A percentile compares a stretch with the other conserved stretches of the same genome.
These are phyloP conservation scores for Candidula unifasciata DNA, from an alignment of 2,888 invertebrate species.

Conservation along the genomic window DNA sequence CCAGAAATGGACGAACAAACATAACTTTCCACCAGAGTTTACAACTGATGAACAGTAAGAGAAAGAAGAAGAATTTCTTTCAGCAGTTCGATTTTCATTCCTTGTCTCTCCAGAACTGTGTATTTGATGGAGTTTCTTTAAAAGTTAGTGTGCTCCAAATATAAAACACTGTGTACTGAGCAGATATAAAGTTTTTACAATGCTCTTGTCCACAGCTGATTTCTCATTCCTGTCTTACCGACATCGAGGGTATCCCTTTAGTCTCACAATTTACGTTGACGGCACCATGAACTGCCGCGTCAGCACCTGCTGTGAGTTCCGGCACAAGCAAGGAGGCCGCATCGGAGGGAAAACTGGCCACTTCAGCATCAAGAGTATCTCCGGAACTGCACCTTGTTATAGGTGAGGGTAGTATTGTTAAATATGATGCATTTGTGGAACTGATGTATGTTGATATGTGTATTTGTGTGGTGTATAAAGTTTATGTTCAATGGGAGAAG, in stretches of 20 bases:
- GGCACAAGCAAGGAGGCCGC: constrained; percentile 74
- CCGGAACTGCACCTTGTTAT: constrained; percentile 73
- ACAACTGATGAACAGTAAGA: too few species aligned
- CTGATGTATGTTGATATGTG: not conserved
- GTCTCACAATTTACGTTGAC: constrained; percentile 78
- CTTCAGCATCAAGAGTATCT: constrained; percentile 76
- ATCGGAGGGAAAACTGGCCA: constrained; percentile 78
- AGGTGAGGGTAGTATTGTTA: constrained; percentile 64
- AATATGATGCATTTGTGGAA: not conserved
- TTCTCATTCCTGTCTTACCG: constrained; percentile 77
- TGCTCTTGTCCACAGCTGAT: constrained; percentile 66
- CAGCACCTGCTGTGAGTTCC: constrained; percentile 79
- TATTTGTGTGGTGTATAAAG: not conserved
- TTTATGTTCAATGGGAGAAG: too few species aligned
- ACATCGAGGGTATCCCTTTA: constrained; percentile 78
- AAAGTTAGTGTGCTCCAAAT: too few species aligned
- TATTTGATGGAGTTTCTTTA: too few species aligned
- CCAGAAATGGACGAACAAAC: too few species aligned
- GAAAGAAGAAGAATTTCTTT: too few species aligned
- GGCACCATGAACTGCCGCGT: constrained; percentile 77
- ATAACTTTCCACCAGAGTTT: too few species aligned
- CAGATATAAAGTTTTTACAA: too few species aligned
- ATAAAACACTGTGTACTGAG: too few species aligned
- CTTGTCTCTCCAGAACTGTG: too few species aligned
- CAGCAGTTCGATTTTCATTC: too few species aligned